Evolutionary conservation across 2,797 vertebrate genomes (phyloP).

Genomic region (Cichlasoma orientale): DNA sequence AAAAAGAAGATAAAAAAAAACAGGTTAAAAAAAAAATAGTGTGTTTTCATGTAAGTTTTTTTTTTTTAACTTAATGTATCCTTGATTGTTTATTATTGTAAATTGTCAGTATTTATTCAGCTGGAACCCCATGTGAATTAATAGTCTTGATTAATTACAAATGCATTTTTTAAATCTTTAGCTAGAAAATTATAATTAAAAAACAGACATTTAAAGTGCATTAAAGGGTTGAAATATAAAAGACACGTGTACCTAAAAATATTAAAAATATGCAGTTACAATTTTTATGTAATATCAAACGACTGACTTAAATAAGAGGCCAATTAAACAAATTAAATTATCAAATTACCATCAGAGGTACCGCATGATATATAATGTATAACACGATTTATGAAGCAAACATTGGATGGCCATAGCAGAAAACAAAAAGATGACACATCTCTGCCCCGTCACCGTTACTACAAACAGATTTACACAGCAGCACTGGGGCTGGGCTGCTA

Average conservation of each 20-base stretch:
- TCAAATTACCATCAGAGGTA: neutral
- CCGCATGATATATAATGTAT: neutral
- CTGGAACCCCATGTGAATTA: neutral
- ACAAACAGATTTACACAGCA: constrained; percentile 41
- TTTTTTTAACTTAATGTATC: too few species aligned
- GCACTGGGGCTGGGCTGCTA: constrained; percentile 16
- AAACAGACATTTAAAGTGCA: neutral
- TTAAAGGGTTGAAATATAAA: too few species aligned
- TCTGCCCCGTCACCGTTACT: constrained; percentile 2
- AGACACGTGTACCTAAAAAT: too few species aligned
- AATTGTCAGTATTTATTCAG: neutral
- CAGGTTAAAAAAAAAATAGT: neutral
- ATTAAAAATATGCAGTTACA: too few species aligned
- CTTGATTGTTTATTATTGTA: too few species aligned
- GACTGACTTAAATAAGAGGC: too few species aligned
- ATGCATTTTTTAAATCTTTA: neutral
- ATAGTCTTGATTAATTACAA: neutral
- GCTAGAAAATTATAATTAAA: neutral
- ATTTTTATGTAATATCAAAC: too few species aligned
- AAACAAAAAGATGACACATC: constrained; percentile 1
- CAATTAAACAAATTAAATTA: neutral
- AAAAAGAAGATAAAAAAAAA: too few species aligned
- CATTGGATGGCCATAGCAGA: neutral
- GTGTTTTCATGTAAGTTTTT: too few species aligned
- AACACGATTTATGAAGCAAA: neutral